Conservation (phyloP, 1,140 invertebrate genomes). For the Proctacanthus coquilletti region DNA sequence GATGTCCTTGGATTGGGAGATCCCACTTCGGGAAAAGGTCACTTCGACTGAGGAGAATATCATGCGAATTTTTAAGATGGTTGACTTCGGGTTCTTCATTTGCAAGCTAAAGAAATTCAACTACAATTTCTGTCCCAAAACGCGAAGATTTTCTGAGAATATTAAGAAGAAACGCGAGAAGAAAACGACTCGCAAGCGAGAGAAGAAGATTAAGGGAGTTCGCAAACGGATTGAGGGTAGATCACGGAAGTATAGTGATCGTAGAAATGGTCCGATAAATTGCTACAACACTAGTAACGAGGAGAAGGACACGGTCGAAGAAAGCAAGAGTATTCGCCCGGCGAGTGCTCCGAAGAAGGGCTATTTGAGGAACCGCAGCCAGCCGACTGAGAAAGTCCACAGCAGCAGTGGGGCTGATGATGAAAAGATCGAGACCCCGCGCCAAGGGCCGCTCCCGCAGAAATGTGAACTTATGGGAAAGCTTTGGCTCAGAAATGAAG, state of each 20-base stretch:
- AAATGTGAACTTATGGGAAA: conserved; percentile 46
- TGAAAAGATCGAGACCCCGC: conserved; percentile 18
- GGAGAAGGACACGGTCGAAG: conserved; percentile 27
- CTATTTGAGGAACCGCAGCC: conserved; percentile 25
- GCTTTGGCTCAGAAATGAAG: conserved; percentile 58
- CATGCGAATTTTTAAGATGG: conserved; percentile 47
- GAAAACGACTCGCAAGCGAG: conserved; percentile 27
- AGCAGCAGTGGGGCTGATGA: conserved; percentile 26
- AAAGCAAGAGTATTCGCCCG: conserved; percentile 12
- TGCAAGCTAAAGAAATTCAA: conserved; percentile 30
- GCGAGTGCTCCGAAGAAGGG: conserved; percentile 22
- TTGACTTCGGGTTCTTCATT: conserved; percentile 47
- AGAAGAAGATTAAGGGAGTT: conserved; percentile 21
- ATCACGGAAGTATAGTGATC: conserved; percentile 29
- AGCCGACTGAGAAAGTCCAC: conserved; percentile 23
- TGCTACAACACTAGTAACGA: conserved; percentile 29
- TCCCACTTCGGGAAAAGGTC: conserved; percentile 38
- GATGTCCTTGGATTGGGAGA: conserved; percentile 48
- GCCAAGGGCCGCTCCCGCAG: conserved; percentile 42
- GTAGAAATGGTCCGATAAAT: conserved; percentile 24
- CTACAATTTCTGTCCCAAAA: conserved; percentile 27
- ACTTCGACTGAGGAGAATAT: conserved; percentile 47
- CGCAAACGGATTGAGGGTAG: conserved; percentile 32
- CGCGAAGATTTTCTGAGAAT: conserved; percentile 40
- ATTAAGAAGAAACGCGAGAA: conserved; percentile 42